Evolutionary conservation across 1,140 invertebrate species (phyloP).

Genomic region (Hyles vespertilio): DNA sequence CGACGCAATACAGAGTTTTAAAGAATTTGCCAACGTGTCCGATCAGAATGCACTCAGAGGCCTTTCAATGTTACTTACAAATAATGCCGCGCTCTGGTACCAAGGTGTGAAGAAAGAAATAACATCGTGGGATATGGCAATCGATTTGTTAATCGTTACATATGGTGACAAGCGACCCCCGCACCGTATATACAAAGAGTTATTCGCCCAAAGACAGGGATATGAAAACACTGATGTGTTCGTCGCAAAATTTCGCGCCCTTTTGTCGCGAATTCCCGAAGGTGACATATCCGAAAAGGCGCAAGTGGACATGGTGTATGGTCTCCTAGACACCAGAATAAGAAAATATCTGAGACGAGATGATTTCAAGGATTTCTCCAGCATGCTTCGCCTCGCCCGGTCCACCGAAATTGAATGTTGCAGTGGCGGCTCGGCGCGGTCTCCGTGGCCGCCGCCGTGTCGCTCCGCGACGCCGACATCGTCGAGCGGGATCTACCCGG

Average conservation of each 20-base stretch:
- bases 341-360: constrained; percentile 1
- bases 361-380: not conserved
- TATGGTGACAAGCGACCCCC: constrained; percentile 7
- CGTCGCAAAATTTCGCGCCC: constrained; percentile 10
- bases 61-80: not conserved
- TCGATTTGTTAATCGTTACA: not conserved
- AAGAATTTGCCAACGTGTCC: constrained; percentile 1
- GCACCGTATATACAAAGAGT: constrained; percentile 21
- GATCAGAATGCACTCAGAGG: constrained; percentile 2
- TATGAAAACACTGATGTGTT: constrained; percentile 18
- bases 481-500: not conserved
- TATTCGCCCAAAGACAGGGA: constrained; percentile 16
- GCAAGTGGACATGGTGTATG: constrained; percentile 20
- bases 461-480: not conserved
- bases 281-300: constrained; percentile 17
- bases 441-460: not conserved
- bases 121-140: not conserved
- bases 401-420: constrained; percentile 8
- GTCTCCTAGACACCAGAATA: constrained; percentile 1
- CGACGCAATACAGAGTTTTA: constrained; percentile 4
- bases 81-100: constrained; percentile 11
- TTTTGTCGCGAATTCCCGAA: constrained; percentile 11
- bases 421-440: not conserved
- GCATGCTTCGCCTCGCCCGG: not conserved
- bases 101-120: constrained; percentile 6